Conservation (phyloP, 2,888 invertebrate species). For the Eristalis tenax region DNA sequence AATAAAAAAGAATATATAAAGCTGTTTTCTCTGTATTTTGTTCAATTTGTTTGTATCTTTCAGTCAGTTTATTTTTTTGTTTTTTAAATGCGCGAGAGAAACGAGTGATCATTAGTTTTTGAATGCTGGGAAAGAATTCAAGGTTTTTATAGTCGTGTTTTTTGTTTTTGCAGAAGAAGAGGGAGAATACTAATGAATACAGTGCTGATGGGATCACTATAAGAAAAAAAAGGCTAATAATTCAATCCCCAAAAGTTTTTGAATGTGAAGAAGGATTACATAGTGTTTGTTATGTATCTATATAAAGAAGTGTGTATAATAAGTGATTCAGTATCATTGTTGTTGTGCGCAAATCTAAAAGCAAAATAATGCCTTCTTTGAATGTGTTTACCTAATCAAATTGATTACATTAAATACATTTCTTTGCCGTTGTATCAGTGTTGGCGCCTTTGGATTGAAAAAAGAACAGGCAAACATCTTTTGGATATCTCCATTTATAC, state of each 20-base stretch:
- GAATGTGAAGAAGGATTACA: slow-evolving; percentile 42
- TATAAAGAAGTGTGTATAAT: not conserved
- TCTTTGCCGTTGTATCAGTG: slow-evolving; percentile 32
- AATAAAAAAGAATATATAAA: slow-evolving; percentile 6
- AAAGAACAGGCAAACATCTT: not conserved
- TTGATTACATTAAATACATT: slow-evolving; percentile 45
- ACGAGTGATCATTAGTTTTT: slow-evolving; percentile 52
- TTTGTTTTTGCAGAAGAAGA: slow-evolving; percentile 44
- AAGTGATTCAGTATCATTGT: slow-evolving; percentile 3
- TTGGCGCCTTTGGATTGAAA: slow-evolving; percentile 23
- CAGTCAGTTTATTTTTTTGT: slow-evolving; percentile 23
- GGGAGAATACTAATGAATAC: slow-evolving; percentile 54
- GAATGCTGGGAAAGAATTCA: slow-evolving; percentile 41
- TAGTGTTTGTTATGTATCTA: slow-evolving; percentile 23
- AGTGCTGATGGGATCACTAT: slow-evolving; percentile 16
- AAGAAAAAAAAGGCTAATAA: slow-evolving; percentile 39
- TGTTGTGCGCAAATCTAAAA: slow-evolving; percentile 25
- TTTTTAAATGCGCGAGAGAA: slow-evolving; percentile 45
- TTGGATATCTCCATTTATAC: slow-evolving; percentile 16
- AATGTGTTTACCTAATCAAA: slow-evolving; percentile 62
- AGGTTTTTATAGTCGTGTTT: slow-evolving; percentile 26
- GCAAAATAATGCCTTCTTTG: slow-evolving; percentile 19
- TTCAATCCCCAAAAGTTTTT: slow-evolving; percentile 46
- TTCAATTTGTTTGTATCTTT: slow-evolving; percentile 56
- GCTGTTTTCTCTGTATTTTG: slow-evolving; percentile 13